Percentiles rank a stretch among this genome's conserved stretches.
These are phyloP conservation scores for Mesocentrotus franciscanus DNA, from an alignment of 53 echinoderm and acorn worm species.

Conservation along the genomic window DNA sequence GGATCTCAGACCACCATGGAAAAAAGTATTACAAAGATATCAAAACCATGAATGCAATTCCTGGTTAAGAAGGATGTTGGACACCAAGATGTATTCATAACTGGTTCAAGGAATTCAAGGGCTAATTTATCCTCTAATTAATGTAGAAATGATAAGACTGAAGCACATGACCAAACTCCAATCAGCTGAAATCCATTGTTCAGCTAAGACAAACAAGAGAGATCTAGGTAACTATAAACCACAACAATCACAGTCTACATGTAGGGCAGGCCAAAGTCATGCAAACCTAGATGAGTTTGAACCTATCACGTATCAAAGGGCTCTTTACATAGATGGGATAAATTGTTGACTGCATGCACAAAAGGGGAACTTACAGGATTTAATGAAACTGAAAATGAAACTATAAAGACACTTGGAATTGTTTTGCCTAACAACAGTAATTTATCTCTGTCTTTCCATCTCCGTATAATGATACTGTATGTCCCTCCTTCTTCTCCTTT, in stretches of 20 bases:
- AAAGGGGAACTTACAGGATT: background rate
- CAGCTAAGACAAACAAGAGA: constrained; percentile 19
- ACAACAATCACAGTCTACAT: constrained; percentile 8
- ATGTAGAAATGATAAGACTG: background rate
- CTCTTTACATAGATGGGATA: background rate
- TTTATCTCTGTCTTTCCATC: background rate
- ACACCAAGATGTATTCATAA: background rate
- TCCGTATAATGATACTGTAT: background rate
- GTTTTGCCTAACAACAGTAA: background rate
- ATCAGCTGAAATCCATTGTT: constrained; percentile 51
- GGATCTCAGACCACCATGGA: no score
- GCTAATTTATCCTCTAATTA: background rate
- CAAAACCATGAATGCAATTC: no score
- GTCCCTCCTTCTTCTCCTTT: background rate
- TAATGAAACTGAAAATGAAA: background rate
- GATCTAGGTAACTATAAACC: background rate
- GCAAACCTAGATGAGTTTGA: background rate
- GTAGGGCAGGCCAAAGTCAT: constrained; percentile 49
- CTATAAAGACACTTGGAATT: background rate
- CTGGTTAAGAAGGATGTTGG: background rate
- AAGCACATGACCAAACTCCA: constrained; percentile 24
- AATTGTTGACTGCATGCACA: background rate
- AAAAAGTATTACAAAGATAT: no score
- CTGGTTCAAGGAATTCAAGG: background rate
- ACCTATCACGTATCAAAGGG: background rate